These are phyloP conservation scores for Odocoileus virginianus DNA, from an alignment of 2,113 vertebrate genomes.

Conservation along the genomic window DNA sequence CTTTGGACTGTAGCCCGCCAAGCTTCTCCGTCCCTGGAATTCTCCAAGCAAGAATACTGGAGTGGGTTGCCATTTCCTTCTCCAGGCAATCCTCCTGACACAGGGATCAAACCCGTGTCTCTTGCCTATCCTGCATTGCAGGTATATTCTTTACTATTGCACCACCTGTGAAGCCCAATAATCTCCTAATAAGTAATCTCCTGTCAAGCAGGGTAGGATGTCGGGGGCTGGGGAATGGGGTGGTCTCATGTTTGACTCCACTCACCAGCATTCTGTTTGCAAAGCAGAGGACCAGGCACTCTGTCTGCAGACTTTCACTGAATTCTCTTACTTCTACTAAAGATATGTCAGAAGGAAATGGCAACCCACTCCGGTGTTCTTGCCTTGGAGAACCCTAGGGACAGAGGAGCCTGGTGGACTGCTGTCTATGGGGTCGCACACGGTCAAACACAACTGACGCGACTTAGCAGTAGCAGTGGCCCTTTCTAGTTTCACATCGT, in stretches of 20 bases:
- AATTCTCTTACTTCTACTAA: background rate
- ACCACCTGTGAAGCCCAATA: background rate
- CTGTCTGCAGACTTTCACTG: background rate
- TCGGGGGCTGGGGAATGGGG: accelerated
- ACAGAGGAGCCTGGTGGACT: too few species aligned
- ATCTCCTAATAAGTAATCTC: background rate
- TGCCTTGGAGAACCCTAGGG: too few species aligned
- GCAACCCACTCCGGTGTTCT: too few species aligned
- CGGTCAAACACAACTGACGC: too few species aligned
- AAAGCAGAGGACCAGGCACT: background rate
- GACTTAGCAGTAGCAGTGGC: too few species aligned
- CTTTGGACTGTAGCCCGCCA: background rate
- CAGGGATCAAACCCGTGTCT: background rate
- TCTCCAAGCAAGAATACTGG: background rate
- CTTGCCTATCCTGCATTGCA: background rate
- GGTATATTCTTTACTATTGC: background rate
- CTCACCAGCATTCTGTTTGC: background rate
- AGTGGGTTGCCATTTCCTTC: background rate
- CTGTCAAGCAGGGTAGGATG: background rate
- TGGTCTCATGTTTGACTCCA: background rate
- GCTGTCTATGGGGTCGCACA: too few species aligned
- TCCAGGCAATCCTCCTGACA: background rate
- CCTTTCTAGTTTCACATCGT: background rate
- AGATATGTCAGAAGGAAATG: background rate
- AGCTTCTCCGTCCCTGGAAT: background rate